Conservation (phyloP, 2,888 invertebrate genomes). For the Portevinia maculata region DNA sequence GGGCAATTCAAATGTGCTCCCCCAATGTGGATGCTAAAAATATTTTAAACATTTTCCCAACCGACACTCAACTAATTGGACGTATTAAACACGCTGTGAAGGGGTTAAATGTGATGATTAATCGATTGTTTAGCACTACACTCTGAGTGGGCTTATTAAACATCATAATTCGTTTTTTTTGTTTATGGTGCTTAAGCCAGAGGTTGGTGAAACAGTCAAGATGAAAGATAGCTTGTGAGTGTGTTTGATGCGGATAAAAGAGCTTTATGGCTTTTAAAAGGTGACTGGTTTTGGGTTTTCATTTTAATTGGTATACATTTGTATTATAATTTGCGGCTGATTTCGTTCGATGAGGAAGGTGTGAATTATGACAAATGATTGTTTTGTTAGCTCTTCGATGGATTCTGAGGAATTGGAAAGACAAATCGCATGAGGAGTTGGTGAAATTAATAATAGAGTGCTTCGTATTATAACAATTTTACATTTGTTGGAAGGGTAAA, state of each 20-base stretch:
- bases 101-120: constrained; percentile 74
- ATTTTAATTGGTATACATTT: constrained; percentile 64
- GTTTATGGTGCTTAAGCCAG: background rate
- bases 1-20: constrained; percentile 53
- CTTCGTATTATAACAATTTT: background rate
- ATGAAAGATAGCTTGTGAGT: constrained; percentile 38
- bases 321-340: constrained; percentile 47
- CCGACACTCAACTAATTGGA: constrained; percentile 69
- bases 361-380: constrained; percentile 62
- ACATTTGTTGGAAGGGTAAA: too few species aligned
- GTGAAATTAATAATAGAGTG: background rate
- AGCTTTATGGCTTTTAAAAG: constrained; percentile 36
- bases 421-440: background rate
- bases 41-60: constrained; percentile 69
- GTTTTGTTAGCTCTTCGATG: constrained; percentile 24
- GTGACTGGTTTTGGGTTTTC: constrained; percentile 47
- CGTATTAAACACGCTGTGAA: constrained; percentile 59
- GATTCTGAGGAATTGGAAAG: constrained; percentile 19
- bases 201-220: constrained; percentile 37
- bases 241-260: constrained; percentile 7
- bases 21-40: constrained; percentile 67
- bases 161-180: constrained; percentile 66
- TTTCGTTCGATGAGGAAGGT: constrained; percentile 35
- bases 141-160: constrained; percentile 71
- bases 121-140: constrained; percentile 61